phyloP scores from a whole-genome alignment of 2,888 invertebrate species.

The Agelastica alni region DNA sequence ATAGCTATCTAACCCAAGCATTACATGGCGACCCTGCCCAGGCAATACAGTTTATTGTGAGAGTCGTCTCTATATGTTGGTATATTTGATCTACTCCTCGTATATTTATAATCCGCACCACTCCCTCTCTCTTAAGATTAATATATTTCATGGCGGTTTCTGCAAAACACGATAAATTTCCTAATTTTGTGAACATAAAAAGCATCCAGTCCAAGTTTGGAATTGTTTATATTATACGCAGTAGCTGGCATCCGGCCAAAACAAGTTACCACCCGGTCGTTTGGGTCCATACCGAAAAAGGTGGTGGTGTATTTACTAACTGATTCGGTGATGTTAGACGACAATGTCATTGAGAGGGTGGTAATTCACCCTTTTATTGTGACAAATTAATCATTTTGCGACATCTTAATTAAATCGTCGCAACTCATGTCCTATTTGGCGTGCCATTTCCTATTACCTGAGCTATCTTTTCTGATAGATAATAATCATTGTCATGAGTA shows the following conservation, averaged over 20 bases:
- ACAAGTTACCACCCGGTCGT: background rate
- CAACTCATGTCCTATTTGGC: too few relatives aligned
- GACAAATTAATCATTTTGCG: too few relatives aligned
- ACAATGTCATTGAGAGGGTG: too few relatives aligned
- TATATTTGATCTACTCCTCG: background rate
- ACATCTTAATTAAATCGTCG: too few relatives aligned
- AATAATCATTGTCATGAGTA: too few relatives aligned
- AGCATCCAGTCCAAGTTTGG: conserved; percentile 30
- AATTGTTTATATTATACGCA: conserved; percentile 29
- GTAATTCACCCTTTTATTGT: too few relatives aligned
- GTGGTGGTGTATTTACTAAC: conserved; percentile 1
- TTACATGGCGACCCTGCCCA: background rate
- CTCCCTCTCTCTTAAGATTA: conserved; percentile 25
- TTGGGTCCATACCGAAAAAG: conserved; percentile 3
- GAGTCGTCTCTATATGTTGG: background rate
- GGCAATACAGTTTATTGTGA: background rate
- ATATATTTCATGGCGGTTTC: conserved; percentile 29
- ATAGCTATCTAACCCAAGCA: background rate
- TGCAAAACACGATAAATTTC: conserved; percentile 34
- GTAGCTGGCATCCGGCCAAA: conserved; percentile 26
- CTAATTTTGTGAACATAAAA: conserved; percentile 35
- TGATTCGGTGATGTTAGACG: background rate
- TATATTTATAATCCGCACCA: background rate
- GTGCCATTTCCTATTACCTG: too few relatives aligned
- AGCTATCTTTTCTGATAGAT: too few relatives aligned